Evolutionary conservation across 1,140 invertebrate species (phyloP).

Genomic region (Helicoverpa armigera): DNA sequence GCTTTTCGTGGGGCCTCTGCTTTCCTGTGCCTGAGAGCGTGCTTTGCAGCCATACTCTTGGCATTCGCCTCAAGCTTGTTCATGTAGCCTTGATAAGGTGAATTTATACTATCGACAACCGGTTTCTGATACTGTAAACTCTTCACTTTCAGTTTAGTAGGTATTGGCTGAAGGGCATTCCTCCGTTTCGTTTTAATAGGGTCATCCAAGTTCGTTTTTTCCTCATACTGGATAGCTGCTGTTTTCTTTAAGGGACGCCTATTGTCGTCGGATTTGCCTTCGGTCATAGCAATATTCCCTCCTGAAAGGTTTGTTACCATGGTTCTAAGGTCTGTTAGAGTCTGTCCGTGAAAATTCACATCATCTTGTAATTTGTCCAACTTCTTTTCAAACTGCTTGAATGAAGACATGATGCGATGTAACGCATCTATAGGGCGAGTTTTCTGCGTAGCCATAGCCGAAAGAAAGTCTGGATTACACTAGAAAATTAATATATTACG

Average conservation of each 20-base stretch:
- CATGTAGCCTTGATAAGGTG: neutral
- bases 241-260: constrained; percentile 58
- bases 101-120: neutral
- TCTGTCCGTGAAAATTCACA: constrained; percentile 68
- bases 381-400: constrained; percentile 76
- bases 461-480: constrained; percentile 45
- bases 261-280: constrained; percentile 51
- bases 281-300: constrained; percentile 49
- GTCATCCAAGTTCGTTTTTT: constrained; percentile 25
- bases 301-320: constrained; percentile 69
- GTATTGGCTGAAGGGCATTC: constrained; percentile 48
- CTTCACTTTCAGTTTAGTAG: constrained; percentile 52
- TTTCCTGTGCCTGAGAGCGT: constrained; percentile 56
- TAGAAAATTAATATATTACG: constrained; percentile 38
- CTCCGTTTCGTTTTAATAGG: constrained; percentile 57
- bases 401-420: constrained; percentile 65
- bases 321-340: constrained; percentile 65
- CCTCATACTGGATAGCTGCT: constrained; percentile 61
- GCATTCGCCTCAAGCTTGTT: neutral
- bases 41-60: constrained; percentile 5
- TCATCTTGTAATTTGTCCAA: constrained; percentile 77
- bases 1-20: constrained; percentile 60
- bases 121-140: constrained; percentile 35
- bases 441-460: constrained; percentile 60
- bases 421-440: constrained; percentile 60